Evolutionary conservation across 2,113 vertebrate species (phyloP), one percentile per base, ranked within the genome.

Genomic region (Athene cunicularia): DNA sequence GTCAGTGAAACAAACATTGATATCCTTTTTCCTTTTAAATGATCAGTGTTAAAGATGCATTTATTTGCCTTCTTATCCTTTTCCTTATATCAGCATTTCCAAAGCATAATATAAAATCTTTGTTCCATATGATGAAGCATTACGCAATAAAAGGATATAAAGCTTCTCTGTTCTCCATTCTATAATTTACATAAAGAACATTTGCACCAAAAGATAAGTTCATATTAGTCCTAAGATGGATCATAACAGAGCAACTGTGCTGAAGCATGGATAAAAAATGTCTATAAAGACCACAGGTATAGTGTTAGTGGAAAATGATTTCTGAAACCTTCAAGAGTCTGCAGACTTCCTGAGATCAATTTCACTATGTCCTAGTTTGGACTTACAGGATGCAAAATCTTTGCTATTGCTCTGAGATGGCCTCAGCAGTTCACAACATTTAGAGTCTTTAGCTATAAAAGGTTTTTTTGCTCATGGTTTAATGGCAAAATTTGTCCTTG

Each of bases 91-190:
- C 77, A 82, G 76, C 66, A 64, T 82, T 66, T 86, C 33, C 37
- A 70, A 89, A 94, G 85, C 0, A 1, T 39, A 53, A 92, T 94
- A 50, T n/a, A 81, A 95, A 92, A 89, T 53, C 93, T 87, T 73
- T 82, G 76, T 95, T 95, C 77, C 93, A 82, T 82, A 85, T 89
- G 93, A 96, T 73, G 77, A 95, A 87, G 24, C 70, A 80, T 85
- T 73, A 89, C 85, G 84, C 91, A 91, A 87, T 97, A 97, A 95
- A 96, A 96, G 26, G 52, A 80, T 72, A 80, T 92, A 86, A 96
- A 97, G 52, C 3, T 8, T 59, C 53, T 76, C 41, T 59, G 41
- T 63, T 95, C 70, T 93, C 43, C 30, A 68, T 92, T 86, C 30
- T 66, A 63, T 56, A 76, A 95, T 94, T 95, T 94, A 80, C 89